A percentile compares a stretch with the other conserved stretches of the same genome.
phyloP scores from a whole-genome alignment of 2,797 vertebrate species.

The Notolepis coatsorum region DNA sequence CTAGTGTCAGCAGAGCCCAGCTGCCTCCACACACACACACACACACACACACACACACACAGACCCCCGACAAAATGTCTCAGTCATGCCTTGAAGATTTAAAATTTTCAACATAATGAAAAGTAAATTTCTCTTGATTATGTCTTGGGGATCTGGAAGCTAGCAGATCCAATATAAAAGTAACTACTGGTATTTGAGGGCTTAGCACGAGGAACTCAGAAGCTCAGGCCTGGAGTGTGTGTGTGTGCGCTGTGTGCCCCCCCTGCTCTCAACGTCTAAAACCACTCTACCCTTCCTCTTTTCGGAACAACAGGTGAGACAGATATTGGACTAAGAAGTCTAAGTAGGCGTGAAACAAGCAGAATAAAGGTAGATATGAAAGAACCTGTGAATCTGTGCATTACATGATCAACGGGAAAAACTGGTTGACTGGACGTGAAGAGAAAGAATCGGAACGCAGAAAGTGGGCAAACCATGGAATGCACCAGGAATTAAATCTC shows the following conservation, averaged over 20 bases:
- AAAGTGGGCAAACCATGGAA: slow-evolving; percentile 28
- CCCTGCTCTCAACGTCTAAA: slow-evolving; percentile 33
- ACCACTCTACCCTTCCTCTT: slow-evolving; percentile 25
- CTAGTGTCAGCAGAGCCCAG: slow-evolving; percentile 59
- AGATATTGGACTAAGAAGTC: neutral
- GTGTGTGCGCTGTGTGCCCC: slow-evolving; percentile 33
- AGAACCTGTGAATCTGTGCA: neutral
- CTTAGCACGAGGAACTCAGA: slow-evolving; percentile 56
- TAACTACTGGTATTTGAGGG: slow-evolving; percentile 64
- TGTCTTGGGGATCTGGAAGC: slow-evolving; percentile 62
- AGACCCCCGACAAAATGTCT: slow-evolving; percentile 52
- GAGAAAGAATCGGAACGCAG: slow-evolving; percentile 25
- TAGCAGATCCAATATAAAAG: slow-evolving; percentile 67
- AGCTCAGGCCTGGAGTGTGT: slow-evolving; percentile 38
- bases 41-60: slow-evolving; percentile 35
- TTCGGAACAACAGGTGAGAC: slow-evolving; percentile 26
- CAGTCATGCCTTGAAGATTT: slow-evolving; percentile 51
- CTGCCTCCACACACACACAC: slow-evolving; percentile 34
- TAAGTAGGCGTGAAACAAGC: neutral
- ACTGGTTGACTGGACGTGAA: slow-evolving; percentile 25
- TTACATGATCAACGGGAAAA: slow-evolving; percentile 15
- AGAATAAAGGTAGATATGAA: neutral
- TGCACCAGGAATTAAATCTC: slow-evolving; percentile 43
- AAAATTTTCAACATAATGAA: slow-evolving; percentile 68
- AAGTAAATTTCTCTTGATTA: slow-evolving; percentile 72